Evolutionary conservation across 2,113 vertebrate species (phyloP).

Genomic region (Coptodon rendalli): DNA sequence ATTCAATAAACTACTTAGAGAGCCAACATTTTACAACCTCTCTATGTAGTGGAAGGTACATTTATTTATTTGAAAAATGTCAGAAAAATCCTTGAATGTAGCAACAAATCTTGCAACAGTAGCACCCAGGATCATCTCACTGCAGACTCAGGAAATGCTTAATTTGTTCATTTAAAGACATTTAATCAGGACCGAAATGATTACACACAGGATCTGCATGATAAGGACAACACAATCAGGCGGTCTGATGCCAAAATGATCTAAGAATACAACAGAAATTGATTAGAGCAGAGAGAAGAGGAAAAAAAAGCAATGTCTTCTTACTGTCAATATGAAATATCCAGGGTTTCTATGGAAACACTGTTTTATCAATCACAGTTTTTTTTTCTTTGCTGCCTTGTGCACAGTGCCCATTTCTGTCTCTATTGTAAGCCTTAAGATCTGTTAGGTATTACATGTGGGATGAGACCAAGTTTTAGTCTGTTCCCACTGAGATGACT

Average conservation of each 20-base stretch:
- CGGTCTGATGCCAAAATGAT: not conserved
- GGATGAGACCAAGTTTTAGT: slow-evolving; percentile 28
- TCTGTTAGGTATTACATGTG: slow-evolving; percentile 34
- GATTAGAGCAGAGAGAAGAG: not conserved
- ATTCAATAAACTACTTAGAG: not conserved
- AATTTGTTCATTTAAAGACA: not conserved
- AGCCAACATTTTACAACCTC: not conserved
- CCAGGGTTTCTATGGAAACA: slow-evolving; percentile 50
- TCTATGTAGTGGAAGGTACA: not conserved
- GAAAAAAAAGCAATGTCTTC: slow-evolving; percentile 2
- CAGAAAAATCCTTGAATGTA: not conserved
- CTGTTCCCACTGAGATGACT: slow-evolving; percentile 34
- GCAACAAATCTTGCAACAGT: not conserved
- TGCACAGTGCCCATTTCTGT: not conserved
- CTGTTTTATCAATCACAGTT: slow-evolving; percentile 40
- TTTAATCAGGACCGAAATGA: not conserved
- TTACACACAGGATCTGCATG: not conserved
- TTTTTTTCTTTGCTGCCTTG: slow-evolving; percentile 1
- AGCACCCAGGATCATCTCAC: not conserved
- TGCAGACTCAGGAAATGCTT: not conserved
- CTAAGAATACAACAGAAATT: not conserved
- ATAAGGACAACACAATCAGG: not conserved
- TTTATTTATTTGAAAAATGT: not conserved
- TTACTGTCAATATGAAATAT: slow-evolving; percentile 43
- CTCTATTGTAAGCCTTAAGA: slow-evolving; percentile 10